Base-by-base conservation (phyloP, 2,888 invertebrate genomes). In the Rugalucina vietnamica region DNA sequence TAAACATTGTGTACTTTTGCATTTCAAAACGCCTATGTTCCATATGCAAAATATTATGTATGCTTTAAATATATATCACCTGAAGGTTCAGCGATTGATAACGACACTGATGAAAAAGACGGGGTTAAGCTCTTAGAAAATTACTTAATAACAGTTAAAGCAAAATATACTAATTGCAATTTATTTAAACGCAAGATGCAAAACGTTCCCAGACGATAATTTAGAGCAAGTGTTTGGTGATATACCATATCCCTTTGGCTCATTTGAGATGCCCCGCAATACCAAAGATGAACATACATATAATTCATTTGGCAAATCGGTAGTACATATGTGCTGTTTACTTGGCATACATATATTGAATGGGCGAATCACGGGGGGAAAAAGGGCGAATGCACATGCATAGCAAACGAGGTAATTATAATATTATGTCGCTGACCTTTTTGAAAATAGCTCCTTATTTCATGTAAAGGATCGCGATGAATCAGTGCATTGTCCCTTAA, bases 401-500 rank as follows among this genome's bases (percentile, higher is more conserved):
- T 29, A 27, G 60, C 60, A n/a, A 60, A 60, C 29, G 12, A 60
- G 29, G 60, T 12, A n/a, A 60, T 29, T 60, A 60, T 60, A 60
- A 60, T n/a, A 60, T n/a, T 60, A n/a, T 29, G 29, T 60, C 60
- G 12, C 60, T 14, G 60, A 60, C n/a, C 60, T 60, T 27, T 60
- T 60, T 29, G n/a, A 29, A 27, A n/a, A 60, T 60, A 29, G 8
- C 29, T 27, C 60, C 29, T 12, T n/a, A 27, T 60, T 60, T n/a
- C 29, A n/a, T 60, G 60, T 60, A 10, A 12, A 60, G 60, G 60
- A 60, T 12, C 60, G 60, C 8, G 60, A 60, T 29, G 60, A 60
- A n/a, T 60, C 60, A n/a, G 60, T 60, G n/a, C 60, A 60, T 60
- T 60, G 12, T 60, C 60, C 60, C 12, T n/a, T 60, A n/a, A n/a